Conservation (phyloP, 2,888 invertebrate species). For the Onthophagus sagittarius region DNA sequence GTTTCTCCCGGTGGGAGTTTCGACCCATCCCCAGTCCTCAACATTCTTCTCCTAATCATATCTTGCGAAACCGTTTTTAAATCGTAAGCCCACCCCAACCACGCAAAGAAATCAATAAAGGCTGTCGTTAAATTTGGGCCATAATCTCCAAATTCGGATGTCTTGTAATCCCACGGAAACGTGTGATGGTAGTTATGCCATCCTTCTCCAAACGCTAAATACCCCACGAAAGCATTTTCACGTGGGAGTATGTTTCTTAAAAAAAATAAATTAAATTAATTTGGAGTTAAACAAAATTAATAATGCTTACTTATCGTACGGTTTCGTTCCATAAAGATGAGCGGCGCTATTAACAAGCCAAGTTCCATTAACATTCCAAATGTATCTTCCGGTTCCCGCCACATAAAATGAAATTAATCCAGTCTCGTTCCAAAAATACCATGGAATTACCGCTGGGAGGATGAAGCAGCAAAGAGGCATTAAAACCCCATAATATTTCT, state of each 20-base stretch:
- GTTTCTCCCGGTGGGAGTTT: no score
- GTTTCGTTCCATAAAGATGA: slow-evolving; percentile 86
- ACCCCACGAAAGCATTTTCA: slow-evolving; percentile 68
- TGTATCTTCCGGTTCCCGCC: slow-evolving; percentile 73
- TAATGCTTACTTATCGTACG: slow-evolving; percentile 85
- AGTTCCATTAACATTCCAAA: slow-evolving; percentile 82
- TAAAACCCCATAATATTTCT: slow-evolving; percentile 52
- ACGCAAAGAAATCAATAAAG: slow-evolving; percentile 76
- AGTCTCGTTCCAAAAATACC: slow-evolving; percentile 79
- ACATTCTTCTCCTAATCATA: slow-evolving; percentile 56
- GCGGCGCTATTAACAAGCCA: slow-evolving; percentile 93
- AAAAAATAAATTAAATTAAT: no score
- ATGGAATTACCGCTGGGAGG: slow-evolving; percentile 73
- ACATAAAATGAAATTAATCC: slow-evolving; percentile 73
- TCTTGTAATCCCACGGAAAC: slow-evolving; percentile 59
- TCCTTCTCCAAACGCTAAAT: slow-evolving; percentile 76
- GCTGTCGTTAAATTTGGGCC: slow-evolving; percentile 70
- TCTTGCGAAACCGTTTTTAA: slow-evolving; percentile 59
- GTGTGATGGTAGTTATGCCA: slow-evolving; percentile 85
- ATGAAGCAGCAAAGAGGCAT: slow-evolving; percentile 60
- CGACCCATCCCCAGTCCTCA: slow-evolving; percentile 54
- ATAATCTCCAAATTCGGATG: slow-evolving; percentile 49
- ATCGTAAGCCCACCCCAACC: slow-evolving; percentile 79
- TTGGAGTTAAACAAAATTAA: no score
- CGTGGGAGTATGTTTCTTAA: no score